A percentile compares a stretch with the other conserved stretches of the same genome.
Conservation (phyloP, 2,888 invertebrate genomes). For the Orthosia cruda region DNA sequence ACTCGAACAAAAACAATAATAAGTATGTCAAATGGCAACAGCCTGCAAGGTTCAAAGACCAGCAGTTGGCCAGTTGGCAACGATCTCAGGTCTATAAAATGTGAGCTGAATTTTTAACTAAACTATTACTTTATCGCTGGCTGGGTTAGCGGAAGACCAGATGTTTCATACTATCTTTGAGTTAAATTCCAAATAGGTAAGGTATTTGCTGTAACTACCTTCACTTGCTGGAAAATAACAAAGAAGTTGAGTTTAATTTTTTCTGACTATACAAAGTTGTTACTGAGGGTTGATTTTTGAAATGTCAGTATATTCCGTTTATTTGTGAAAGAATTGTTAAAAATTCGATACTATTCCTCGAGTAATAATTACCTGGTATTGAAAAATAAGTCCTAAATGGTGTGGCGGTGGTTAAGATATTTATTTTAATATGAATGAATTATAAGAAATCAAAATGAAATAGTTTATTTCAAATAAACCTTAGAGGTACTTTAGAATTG, state of each 20-base stretch:
- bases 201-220: background rate
- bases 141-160: conserved; percentile 40
- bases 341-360: too few relatives aligned
- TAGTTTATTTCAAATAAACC: too few relatives aligned
- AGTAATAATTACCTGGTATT: too few relatives aligned
- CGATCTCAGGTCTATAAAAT: conserved; percentile 63
- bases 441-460: too few relatives aligned
- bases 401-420: too few relatives aligned
- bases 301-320: too few relatives aligned
- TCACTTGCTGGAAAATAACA: background rate
- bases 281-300: too few relatives aligned
- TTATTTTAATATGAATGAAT: too few relatives aligned
- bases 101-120: conserved; percentile 65
- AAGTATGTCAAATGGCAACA: conserved; percentile 54
- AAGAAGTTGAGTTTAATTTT: background rate
- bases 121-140: conserved; percentile 55
- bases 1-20: conserved; percentile 32
- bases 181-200: conserved; percentile 5
- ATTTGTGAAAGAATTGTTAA: too few relatives aligned
- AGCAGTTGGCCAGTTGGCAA: conserved; percentile 69
- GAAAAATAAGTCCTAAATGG: too few relatives aligned
- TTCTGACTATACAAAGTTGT: background rate
- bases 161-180: conserved; percentile 39
- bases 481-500: too few relatives aligned
- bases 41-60: conserved; percentile 55